Base-by-base conservation (phyloP, 2,888 invertebrate genomes). In the Agonopterix alstromeriana region DNA sequence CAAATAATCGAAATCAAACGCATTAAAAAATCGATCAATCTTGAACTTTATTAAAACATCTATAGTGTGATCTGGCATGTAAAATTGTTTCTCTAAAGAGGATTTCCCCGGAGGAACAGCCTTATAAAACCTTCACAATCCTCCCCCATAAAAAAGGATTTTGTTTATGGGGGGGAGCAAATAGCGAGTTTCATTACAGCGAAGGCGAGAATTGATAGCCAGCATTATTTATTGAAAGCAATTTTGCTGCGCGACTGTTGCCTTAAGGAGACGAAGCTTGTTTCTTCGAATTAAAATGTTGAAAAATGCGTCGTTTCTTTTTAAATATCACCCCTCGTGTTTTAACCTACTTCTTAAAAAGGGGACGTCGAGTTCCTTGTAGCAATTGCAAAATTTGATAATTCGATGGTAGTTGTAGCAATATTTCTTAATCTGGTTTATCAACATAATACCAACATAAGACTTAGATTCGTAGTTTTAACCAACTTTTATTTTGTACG, bases 81-180 rank as follows among this genome's bases (percentile, higher is more conserved):
- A 70, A 69, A 69, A 64, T 55, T 64, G 60, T 53, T 42, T 61
- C 60, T 58, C 63, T 70, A 75, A 78, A 74, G 64, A 62, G 72
- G 74, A 77, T 77, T 74, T 62, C 52, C 44, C 38, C 52, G 27
- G 27, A 50, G 52, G 51, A 54, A 65, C 70, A 67, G 60, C 72
- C 71, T 69, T 81, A 80, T 80, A 77, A 81, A 81, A 77, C 77
- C 70, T 61, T 61, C 55, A 71, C 78, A 73, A 82, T 82, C 78
- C 70, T 27, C 71, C 70, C 72, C 77, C 71, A 82, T 85, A 86
- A 86, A 82, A 65, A 68, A 67, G 83, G 85, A 84, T 85, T 82
- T 77, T 77, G 82, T 86, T 86, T 86, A 86, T 82, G 80, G 73
- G 73, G 68, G 27, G 73, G 75, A 77, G 83, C 86, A 86, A 84